Conservation (phyloP, 2,113 vertebrate species). For the Bos indicus region DNA sequence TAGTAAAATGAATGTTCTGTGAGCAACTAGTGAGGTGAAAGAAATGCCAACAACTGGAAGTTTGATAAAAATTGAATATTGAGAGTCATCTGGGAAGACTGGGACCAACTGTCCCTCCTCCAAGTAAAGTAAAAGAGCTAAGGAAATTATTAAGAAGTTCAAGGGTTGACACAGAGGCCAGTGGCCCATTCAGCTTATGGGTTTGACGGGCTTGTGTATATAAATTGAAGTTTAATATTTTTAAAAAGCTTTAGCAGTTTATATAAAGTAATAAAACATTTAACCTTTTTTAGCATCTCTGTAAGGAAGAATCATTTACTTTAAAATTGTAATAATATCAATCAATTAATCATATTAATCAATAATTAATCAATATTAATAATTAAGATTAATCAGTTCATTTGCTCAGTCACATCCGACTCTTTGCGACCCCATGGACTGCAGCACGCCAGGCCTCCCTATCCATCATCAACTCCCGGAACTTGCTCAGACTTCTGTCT, state of each 20-base stretch:
- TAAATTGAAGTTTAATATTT: background rate
- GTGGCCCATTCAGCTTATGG: background rate
- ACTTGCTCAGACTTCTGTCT: too few relatives aligned
- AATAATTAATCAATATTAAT: background rate
- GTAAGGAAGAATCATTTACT: background rate
- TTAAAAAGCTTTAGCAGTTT: slow-evolving; percentile 11
- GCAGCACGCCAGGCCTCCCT: too few relatives aligned
- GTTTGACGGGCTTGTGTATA: background rate
- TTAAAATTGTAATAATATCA: background rate
- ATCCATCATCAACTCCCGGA: too few relatives aligned
- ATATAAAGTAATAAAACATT: background rate
- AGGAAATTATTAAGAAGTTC: background rate
- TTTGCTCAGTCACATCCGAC: too few relatives aligned
- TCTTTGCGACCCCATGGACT: too few relatives aligned
- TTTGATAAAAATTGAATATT: background rate
- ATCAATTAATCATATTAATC: background rate
- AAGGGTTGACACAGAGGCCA: background rate
- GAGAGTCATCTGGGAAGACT: background rate
- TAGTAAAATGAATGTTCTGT: background rate
- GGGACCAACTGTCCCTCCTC: background rate
- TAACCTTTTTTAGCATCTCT: background rate
- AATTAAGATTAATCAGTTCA: background rate
- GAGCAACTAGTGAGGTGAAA: background rate
- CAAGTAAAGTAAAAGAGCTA: background rate
- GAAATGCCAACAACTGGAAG: background rate